Base-by-base conservation (phyloP, 2,113 vertebrate genomes). In the Narcine bancroftii region DNA sequence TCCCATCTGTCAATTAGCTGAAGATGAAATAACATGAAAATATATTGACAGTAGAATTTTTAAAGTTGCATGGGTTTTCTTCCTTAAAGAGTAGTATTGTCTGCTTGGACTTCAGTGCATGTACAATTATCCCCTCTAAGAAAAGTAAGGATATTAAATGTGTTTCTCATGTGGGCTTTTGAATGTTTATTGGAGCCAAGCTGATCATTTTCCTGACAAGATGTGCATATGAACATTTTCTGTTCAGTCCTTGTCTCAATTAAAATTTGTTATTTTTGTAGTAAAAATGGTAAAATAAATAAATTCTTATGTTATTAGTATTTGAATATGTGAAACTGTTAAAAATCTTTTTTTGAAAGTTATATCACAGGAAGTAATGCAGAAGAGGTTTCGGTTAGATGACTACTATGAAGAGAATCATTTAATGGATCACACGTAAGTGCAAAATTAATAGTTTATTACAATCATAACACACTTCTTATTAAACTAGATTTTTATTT, bases 311-410 rank as follows among this genome's bases (percentile, higher is more conserved):
- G 7, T 21, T 26, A 29, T 33, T 91, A 71, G 60, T 33, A 66
- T 69, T 45, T 66, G 89, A 65, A 15, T 91, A 91, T 47, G 10
- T 91, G 89, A 91, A 91, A 36, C 11, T 69, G 42, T 91, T 91
- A 45, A 91, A 91, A 91, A 69, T 91, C 89, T 91, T 91, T 91
- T 66, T 91, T 33, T 91, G 89, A 69, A 91, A 91, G 89, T 10
- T 91, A 13, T 42, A 11, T 71, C 65, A 91, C 36, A 91, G 4
- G 89, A 69, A 45, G 65, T 47, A 69, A 69, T 91, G 39, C 63
- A 69, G 63, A 39, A 91, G 89, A 91, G 21, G 24, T 91, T 33
- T 91, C 63, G 39, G 42, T 47, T 71, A 15, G 89, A 91, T 15
- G 89, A 91, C 42, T 42, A 71, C 24, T 65, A 91, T 15, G 89